Evolutionary conservation across 2,113 vertebrate species (phyloP).

Genomic region (Tragelaphus strepsiceros): DNA sequence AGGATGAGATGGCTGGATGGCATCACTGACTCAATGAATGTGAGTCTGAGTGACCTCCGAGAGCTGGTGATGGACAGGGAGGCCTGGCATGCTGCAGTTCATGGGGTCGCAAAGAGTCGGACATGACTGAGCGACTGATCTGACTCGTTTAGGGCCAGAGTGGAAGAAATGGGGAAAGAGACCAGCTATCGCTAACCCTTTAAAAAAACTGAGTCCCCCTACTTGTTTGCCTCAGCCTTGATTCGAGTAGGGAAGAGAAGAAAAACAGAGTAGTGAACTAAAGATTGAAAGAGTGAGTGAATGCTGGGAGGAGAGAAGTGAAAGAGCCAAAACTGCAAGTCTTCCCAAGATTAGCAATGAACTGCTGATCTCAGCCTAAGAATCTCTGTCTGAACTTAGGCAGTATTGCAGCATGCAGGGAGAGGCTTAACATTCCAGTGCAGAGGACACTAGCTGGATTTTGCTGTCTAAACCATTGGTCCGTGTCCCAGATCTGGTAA

Average conservation of each 20-base stretch:
- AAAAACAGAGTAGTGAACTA: background rate
- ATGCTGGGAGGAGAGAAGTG: background rate
- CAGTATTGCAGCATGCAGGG: background rate
- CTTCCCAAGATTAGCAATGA: background rate
- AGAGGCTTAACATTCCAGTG: background rate
- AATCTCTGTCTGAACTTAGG: background rate
- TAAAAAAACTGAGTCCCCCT: background rate
- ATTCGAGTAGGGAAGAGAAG: background rate
- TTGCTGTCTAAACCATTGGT: background rate
- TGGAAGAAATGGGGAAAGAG: background rate
- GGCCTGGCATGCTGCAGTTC: too few species aligned
- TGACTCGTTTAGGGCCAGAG: background rate
- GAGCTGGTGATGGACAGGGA: too few species aligned
- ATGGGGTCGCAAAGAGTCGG: too few species aligned
- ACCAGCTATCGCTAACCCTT: background rate
- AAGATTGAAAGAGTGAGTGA: background rate
- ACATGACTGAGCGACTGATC: too few species aligned
- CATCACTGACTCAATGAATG: too few species aligned
- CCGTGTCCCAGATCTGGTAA: background rate
- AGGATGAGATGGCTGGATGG: too few species aligned
- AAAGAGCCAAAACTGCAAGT: background rate
- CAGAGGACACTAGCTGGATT: background rate
- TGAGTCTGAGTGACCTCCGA: too few species aligned
- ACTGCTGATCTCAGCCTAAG: background rate
- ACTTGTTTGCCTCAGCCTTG: background rate